Conservation (phyloP, 2,888 invertebrate genomes). For the Lottia scabra region DNA sequence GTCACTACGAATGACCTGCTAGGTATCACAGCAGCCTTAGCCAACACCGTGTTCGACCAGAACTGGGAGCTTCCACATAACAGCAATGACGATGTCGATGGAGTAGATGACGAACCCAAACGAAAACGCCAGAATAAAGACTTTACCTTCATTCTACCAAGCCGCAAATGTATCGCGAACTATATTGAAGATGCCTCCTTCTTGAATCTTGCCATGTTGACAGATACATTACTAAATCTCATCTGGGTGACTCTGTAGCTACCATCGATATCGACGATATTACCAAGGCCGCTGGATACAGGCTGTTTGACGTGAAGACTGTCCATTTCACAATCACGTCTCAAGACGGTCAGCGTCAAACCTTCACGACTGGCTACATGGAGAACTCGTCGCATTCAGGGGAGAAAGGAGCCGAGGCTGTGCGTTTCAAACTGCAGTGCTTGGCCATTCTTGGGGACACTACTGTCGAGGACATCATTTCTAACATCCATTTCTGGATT, state of each 20-base stretch:
- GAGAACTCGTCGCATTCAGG: not conserved
- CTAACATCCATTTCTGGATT: not conserved
- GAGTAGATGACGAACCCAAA: not conserved
- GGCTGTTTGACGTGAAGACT: not conserved
- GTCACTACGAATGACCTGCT: not conserved
- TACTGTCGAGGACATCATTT: not conserved
- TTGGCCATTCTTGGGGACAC: not conserved
- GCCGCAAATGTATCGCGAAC: not conserved
- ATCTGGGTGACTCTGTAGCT: not conserved
- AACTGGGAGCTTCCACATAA: not conserved
- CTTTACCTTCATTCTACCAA: not conserved
- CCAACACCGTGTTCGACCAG: not conserved
- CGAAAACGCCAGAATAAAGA: not conserved
- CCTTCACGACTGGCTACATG: not conserved
- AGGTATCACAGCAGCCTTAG: not conserved
- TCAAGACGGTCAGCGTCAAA: not conserved
- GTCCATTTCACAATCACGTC: not conserved
- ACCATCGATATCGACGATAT: not conserved
- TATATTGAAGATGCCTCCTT: not conserved
- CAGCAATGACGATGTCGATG: not conserved
- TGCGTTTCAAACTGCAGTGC: not conserved
- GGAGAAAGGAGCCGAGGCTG: not conserved
- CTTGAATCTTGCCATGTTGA: not conserved
- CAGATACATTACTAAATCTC: not conserved
- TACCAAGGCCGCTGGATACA: not conserved